Evolutionary conservation across 2,797 vertebrate genomes (phyloP).

Genomic region (Hippocampus kuda): DNA sequence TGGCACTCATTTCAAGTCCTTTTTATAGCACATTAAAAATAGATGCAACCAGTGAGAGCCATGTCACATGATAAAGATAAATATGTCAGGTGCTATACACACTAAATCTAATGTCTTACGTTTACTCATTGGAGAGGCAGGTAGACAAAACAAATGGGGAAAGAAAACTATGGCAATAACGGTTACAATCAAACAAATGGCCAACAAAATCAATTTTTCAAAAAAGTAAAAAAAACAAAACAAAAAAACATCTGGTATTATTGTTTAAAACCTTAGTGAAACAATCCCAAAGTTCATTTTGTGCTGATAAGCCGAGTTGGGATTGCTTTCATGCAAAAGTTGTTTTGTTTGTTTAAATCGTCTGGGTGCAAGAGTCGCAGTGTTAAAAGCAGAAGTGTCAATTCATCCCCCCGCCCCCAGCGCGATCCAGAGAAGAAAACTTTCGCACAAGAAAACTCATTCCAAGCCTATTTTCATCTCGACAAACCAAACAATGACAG

Average conservation of each 20-base stretch:
- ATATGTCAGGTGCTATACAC: conserved; percentile 52
- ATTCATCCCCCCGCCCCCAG: conserved; percentile 32
- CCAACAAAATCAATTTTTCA: conserved; percentile 34
- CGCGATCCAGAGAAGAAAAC: conserved; percentile 53
- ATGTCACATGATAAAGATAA: conserved; percentile 38
- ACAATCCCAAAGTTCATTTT: conserved; percentile 37
- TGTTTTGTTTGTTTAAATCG: conserved; percentile 20
- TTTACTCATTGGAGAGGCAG: conserved; percentile 48
- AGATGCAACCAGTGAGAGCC: conserved; percentile 13
- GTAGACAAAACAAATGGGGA: conserved; percentile 30
- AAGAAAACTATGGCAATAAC: conserved; percentile 54
- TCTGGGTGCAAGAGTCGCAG: conserved; percentile 45
- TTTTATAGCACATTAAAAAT: conserved; percentile 45
- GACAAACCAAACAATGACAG: conserved; percentile 37
- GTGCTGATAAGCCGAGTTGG: conserved; percentile 37
- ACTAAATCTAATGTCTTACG: conserved; percentile 56
- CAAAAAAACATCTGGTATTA: conserved; percentile 35
- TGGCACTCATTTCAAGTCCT: conserved; percentile 44
- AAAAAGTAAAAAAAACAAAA: conserved; percentile 54
- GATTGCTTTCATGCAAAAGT: conserved; percentile 59
- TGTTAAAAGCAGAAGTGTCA: conserved; percentile 51
- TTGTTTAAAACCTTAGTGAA: conserved; percentile 46
- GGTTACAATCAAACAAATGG: conserved; percentile 57
- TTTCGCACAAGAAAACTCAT: conserved; percentile 41
- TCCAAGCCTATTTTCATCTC: conserved; percentile 41